These are phyloP conservation scores for Oophaga sylvatica DNA, from an alignment of 2,797 vertebrate species.

Conservation along the genomic window DNA sequence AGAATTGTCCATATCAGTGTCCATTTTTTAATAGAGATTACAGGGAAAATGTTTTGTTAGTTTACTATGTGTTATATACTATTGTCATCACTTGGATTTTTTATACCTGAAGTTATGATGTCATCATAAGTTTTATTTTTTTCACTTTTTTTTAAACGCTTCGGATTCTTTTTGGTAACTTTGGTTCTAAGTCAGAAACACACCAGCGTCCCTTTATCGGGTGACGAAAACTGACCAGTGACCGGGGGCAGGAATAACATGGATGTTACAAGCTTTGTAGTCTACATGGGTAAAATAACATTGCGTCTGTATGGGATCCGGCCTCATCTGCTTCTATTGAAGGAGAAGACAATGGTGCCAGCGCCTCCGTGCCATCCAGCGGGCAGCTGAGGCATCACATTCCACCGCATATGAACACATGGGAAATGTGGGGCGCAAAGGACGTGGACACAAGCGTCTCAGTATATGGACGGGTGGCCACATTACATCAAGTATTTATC, in stretches of 20 bases:
- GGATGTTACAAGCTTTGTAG: background rate
- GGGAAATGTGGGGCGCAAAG: background rate
- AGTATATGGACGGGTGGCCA: background rate
- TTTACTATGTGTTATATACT: too few species aligned
- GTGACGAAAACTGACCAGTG: background rate
- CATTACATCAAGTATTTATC: background rate
- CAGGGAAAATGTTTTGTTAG: too few species aligned
- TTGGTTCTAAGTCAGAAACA: background rate
- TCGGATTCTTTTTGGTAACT: too few species aligned
- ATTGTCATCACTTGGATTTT: too few species aligned
- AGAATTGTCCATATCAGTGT: too few species aligned
- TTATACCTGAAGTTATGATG: too few species aligned
- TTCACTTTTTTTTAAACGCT: too few species aligned
- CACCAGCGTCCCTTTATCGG: background rate
- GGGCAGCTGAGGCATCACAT: constrained; percentile 24
- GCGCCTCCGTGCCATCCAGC: background rate
- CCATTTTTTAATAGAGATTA: too few species aligned
- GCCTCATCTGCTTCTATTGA: background rate
- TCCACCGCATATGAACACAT: background rate
- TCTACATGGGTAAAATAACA: background rate
- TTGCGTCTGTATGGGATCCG: background rate
- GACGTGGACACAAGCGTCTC: background rate
- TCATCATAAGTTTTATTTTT: too few species aligned
- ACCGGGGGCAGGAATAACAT: background rate
- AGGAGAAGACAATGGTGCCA: background rate